These are phyloP conservation scores for Choristoneura rosaceana DNA, from an alignment of 2,888 invertebrate species.

Conservation along the genomic window DNA sequence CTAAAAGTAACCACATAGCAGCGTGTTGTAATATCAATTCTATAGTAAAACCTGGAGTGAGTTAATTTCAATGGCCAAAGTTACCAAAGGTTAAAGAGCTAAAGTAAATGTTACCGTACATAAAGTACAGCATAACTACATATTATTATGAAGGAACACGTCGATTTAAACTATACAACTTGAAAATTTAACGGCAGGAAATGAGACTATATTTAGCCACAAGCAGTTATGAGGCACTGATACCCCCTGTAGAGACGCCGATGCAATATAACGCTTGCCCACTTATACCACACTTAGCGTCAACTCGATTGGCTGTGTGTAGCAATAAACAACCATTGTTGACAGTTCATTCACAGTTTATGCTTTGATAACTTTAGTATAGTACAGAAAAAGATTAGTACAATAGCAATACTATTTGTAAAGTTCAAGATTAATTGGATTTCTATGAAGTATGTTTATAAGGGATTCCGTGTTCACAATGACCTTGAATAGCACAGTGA, in stretches of 20 bases:
- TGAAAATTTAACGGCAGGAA: slow-evolving; percentile 10
- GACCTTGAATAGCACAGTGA: not conserved
- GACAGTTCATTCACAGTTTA: slow-evolving; percentile 27
- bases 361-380: slow-evolving; percentile 3
- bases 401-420: slow-evolving; percentile 2
- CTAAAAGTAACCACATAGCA: no score
- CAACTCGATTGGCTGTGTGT: slow-evolving; percentile 25
- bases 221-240: slow-evolving; percentile 1
- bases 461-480: not conserved
- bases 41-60: no score
- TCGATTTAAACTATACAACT: slow-evolving; percentile 2
- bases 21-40: no score
- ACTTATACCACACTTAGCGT: slow-evolving; percentile 33
- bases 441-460: slow-evolving; percentile 1
- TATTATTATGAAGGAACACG: not conserved
- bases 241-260: slow-evolving; percentile 6
- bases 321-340: slow-evolving; percentile 33
- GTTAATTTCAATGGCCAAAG: no score
- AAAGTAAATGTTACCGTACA: not conserved
- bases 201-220: slow-evolving; percentile 13
- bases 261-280: slow-evolving; percentile 26
- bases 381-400: not conserved
- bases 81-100: no score
- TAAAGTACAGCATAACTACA: not conserved
- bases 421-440: not conserved